Conservation (phyloP, 1,140 invertebrate species). For the Macrocentrus cingulum region DNA sequence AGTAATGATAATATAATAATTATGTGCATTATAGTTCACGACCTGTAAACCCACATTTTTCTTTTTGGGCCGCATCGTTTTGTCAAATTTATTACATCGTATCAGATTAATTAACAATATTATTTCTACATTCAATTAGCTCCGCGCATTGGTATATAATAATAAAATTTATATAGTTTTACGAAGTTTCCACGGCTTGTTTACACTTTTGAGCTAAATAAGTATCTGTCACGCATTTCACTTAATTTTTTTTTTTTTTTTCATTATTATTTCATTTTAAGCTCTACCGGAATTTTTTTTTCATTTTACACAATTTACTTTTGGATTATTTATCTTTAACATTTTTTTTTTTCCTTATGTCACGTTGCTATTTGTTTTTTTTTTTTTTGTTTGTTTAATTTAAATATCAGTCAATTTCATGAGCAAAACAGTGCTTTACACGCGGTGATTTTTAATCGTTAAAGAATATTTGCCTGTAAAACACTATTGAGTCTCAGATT, state of each 20-base stretch:
- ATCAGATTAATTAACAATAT: conserved; percentile 10
- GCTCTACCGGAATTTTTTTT: conserved; percentile 16
- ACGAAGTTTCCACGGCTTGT: not conserved
- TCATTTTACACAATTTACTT: conserved; percentile 11
- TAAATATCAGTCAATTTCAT: conserved; percentile 28
- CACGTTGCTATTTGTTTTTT: conserved; percentile 7
- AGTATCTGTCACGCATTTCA: not conserved
- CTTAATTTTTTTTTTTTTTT: not conserved
- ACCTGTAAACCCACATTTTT: too few relatives aligned
- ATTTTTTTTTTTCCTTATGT: conserved; percentile 13
- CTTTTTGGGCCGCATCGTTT: not conserved
- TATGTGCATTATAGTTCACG: too few relatives aligned
- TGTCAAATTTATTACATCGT: not conserved
- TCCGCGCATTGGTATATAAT: not conserved
- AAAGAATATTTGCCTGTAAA: too few relatives aligned
- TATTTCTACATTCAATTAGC: conserved; percentile 4
- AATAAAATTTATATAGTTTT: conserved; percentile 1
- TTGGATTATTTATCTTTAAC: conserved; percentile 1
- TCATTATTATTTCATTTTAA: conserved; percentile 17
- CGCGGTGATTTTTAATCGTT: too few relatives aligned
- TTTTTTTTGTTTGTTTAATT: conserved; percentile 9
- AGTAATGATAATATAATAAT: not conserved
- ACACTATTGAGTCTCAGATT: too few relatives aligned
- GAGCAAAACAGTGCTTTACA: conserved; percentile 6
- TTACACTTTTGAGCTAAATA: conserved; percentile 19